A percentile compares a stretch with the other conserved stretches of the same genome.
Evolutionary conservation across 1,140 invertebrate genomes (phyloP).

Genomic region (Bombus cullumanus): DNA sequence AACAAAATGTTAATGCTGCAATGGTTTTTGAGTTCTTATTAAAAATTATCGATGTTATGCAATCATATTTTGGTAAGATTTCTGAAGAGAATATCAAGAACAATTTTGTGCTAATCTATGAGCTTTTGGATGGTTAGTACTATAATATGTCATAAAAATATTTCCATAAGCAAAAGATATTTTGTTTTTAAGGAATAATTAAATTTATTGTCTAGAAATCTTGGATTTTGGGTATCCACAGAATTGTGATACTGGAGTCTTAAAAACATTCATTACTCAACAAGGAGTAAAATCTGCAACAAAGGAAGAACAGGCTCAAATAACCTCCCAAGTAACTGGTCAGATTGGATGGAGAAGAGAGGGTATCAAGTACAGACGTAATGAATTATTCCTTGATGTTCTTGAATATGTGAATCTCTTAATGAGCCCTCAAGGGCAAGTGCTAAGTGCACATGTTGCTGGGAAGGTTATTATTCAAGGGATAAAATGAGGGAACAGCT

Average conservation of each 20-base stretch:
- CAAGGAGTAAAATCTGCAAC: slow-evolving; percentile 99
- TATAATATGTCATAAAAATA: neutral
- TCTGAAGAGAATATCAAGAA: slow-evolving; percentile 99
- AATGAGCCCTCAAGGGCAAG: slow-evolving; percentile 99
- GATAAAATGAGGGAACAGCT: neutral
- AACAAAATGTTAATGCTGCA: slow-evolving; percentile 99
- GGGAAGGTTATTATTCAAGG: slow-evolving; percentile 88
- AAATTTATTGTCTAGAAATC: slow-evolving; percentile 90
- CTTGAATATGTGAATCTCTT: slow-evolving; percentile 99
- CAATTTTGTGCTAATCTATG: slow-evolving; percentile 99
- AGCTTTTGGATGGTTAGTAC: slow-evolving; percentile 95
- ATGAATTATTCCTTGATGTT: slow-evolving; percentile 99
- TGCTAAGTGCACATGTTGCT: slow-evolving; percentile 99
- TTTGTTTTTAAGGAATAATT: neutral
- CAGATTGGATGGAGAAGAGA: slow-evolving; percentile 99
- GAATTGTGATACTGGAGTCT: slow-evolving; percentile 99
- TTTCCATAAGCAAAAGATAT: neutral
- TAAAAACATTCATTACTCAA: slow-evolving; percentile 99
- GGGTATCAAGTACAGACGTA: slow-evolving; percentile 99
- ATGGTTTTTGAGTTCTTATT: slow-evolving; percentile 99
- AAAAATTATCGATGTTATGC: slow-evolving; percentile 99
- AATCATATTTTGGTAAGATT: slow-evolving; percentile 99
- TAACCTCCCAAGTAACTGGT: slow-evolving; percentile 99
- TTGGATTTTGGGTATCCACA: slow-evolving; percentile 99
- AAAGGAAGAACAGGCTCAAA: slow-evolving; percentile 99